Percentiles rank a stretch among this genome's conserved stretches.
phyloP scores from a whole-genome alignment of 2,888 invertebrate species.

The Andrena marginata region DNA sequence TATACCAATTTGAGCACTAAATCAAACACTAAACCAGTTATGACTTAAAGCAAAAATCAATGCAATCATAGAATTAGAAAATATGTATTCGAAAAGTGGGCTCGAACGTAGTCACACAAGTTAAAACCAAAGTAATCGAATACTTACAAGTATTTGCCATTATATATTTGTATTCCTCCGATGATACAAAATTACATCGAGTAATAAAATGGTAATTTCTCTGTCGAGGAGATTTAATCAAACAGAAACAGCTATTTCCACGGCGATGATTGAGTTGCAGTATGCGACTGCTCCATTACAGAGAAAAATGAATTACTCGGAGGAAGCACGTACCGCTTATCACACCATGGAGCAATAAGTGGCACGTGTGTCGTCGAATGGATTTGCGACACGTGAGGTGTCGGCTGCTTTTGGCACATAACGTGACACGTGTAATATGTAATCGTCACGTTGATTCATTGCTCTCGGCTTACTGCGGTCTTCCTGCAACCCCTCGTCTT shows the following conservation, averaged over 20 bases:
- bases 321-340: slow-evolving; percentile 54
- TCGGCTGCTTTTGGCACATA: slow-evolving; percentile 76
- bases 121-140: background rate
- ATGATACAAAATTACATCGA: no score
- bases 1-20: background rate
- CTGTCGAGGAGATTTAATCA: background rate
- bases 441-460: slow-evolving; percentile 75
- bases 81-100: no score
- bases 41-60: background rate
- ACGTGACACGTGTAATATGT: slow-evolving; percentile 74
- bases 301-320: slow-evolving; percentile 52
- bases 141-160: background rate
- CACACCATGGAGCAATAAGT: slow-evolving; percentile 71
- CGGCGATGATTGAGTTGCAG: background rate
- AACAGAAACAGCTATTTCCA: background rate
- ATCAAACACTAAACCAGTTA: background rate
- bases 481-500: background rate
- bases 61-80: background rate
- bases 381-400: slow-evolving; percentile 75
- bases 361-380: slow-evolving; percentile 78
- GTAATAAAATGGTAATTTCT: no score
- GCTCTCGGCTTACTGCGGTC: slow-evolving; percentile 62
- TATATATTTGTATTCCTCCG: no score
- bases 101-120: no score
- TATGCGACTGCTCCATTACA: background rate